Evolutionary conservation across 2,113 vertebrate genomes (phyloP).

Genomic region (Coptodon bakossiorum): DNA sequence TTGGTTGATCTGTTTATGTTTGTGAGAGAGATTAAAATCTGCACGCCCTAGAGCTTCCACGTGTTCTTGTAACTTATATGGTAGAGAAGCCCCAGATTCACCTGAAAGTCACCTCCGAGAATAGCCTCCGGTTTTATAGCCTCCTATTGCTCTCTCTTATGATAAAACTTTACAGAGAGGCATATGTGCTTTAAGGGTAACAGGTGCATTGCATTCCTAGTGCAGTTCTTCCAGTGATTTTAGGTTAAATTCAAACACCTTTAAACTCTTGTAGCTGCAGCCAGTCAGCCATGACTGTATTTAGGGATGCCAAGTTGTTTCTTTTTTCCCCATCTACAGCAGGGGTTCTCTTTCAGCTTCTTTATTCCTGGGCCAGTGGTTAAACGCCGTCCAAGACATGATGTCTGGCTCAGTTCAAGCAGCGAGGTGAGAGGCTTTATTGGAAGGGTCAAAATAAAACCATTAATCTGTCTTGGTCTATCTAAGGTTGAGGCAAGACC

Average conservation of each 20-base stretch:
- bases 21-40: slow-evolving; percentile 22
- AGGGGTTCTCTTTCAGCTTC: slow-evolving; percentile 37
- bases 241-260: slow-evolving; percentile 17
- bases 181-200: slow-evolving; percentile 19
- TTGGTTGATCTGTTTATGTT: background rate
- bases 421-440: slow-evolving; percentile 35
- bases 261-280: slow-evolving; percentile 5
- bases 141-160: slow-evolving; percentile 32
- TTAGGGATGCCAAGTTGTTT: slow-evolving; percentile 38
- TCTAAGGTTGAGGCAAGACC: slow-evolving; percentile 7
- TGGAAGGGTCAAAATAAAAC: slow-evolving; percentile 43
- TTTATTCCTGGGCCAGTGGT: slow-evolving; percentile 34
- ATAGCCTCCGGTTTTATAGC: background rate
- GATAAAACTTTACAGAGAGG: background rate
- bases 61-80: background rate
- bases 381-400: slow-evolving; percentile 43
- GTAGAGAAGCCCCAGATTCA: background rate
- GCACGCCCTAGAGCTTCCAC: background rate
- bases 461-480: slow-evolving; percentile 28
- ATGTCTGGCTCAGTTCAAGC: slow-evolving; percentile 45
- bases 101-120: background rate
- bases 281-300: slow-evolving; percentile 9
- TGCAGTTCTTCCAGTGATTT: background rate
- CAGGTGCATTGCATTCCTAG: slow-evolving; percentile 28
- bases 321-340: background rate